Evolutionary conservation across 2,888 invertebrate species (phyloP).

Genomic region (Operophtera brumata): DNA sequence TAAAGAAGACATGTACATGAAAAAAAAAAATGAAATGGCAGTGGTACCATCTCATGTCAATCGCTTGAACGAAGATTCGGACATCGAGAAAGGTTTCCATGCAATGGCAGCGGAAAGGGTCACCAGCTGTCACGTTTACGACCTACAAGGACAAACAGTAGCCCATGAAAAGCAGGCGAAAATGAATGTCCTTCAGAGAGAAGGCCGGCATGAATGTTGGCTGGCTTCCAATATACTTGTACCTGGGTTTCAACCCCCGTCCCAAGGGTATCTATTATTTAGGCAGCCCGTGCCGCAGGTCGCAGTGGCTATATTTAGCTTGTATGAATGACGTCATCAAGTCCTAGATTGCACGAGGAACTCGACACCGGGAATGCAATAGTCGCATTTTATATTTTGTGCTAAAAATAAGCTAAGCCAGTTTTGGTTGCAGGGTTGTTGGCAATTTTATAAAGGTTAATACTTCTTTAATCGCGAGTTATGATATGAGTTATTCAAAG

Average conservation of each 20-base stretch:
- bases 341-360: constrained; percentile 51
- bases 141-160: no score
- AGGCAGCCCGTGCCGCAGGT: constrained; percentile 39
- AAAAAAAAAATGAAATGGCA: no score
- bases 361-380: constrained; percentile 45
- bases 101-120: no score
- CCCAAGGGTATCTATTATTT: constrained; percentile 8
- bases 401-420: background rate
- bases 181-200: no score
- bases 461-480: background rate
- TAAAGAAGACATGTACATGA: no score
- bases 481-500: no score
- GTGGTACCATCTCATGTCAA: no score
- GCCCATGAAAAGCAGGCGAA: no score
- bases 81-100: no score
- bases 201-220: constrained; percentile 7
- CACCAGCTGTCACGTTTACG: no score
- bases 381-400: constrained; percentile 14
- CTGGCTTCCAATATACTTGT: constrained; percentile 6
- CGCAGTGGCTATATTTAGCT: constrained; percentile 60
- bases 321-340: constrained; percentile 59
- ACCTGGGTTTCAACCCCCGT: constrained; percentile 12
- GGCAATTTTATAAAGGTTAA: background rate
- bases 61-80: no score
- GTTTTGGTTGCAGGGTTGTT: background rate